These are phyloP conservation scores for Apteryx owenii DNA, from an alignment of 2,113 vertebrate genomes.

Conservation along the genomic window DNA sequence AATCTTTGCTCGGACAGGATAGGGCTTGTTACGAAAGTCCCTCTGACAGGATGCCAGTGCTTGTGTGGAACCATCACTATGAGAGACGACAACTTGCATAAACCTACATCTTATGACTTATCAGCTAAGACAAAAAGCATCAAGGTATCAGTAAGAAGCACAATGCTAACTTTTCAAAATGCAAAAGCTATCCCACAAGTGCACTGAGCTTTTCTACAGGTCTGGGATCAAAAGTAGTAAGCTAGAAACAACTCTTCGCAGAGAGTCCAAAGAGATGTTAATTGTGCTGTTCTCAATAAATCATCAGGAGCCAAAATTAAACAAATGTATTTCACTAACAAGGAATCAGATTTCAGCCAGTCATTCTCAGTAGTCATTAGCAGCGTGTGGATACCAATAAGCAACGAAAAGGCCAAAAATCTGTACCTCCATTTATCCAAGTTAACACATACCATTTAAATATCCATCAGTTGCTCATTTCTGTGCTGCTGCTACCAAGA, in stretches of 20 bases:
- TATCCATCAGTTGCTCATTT: background rate
- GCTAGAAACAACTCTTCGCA: background rate
- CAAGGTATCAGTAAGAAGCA: background rate
- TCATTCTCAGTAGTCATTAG: background rate
- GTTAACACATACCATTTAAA: background rate
- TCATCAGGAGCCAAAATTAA: background rate
- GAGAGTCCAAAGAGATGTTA: background rate
- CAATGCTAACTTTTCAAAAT: background rate
- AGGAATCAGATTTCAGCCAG: background rate
- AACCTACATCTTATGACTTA: background rate
- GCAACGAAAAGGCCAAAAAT: background rate
- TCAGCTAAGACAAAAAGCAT: background rate
- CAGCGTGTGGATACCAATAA: background rate
- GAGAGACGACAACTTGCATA: slow-evolving; percentile 1
- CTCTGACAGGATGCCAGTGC: slow-evolving; percentile 92
- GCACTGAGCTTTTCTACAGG: background rate
- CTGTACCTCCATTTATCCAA: background rate
- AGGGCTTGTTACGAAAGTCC: slow-evolving; percentile 97
- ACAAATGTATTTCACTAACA: background rate
- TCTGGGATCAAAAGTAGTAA: background rate
- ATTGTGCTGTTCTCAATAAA: background rate
- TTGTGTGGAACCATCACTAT: slow-evolving; percentile 90
- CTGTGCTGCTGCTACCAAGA: background rate
- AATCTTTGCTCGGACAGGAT: slow-evolving; percentile 91
- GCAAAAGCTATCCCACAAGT: background rate